These are phyloP conservation scores for Pogoniulus pusillus DNA, from an alignment of 2,797 vertebrate genomes.

Conservation along the genomic window DNA sequence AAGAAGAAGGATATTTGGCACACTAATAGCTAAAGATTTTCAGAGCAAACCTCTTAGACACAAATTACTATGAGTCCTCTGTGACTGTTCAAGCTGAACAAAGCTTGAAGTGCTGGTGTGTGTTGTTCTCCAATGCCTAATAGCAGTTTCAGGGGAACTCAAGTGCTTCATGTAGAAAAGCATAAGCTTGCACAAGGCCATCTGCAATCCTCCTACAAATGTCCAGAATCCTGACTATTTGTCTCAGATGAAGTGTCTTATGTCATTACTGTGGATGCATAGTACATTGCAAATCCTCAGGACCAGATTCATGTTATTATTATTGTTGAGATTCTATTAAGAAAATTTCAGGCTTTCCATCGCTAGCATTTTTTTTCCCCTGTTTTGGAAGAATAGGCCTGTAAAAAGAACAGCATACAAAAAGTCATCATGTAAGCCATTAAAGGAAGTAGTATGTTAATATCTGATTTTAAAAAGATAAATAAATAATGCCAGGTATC, in stretches of 20 bases:
- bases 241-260: neutral
- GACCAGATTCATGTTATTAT: neutral
- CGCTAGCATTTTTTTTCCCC: neutral
- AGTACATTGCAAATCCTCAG: neutral
- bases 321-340: neutral
- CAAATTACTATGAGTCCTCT: slow-evolving; percentile 59
- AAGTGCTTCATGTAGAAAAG: neutral
- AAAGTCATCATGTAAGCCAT: neutral
- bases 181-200: neutral
- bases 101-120: slow-evolving; percentile 40
- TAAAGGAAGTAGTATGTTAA: neutral
- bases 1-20: slow-evolving; percentile 35
- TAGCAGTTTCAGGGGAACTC: slow-evolving; percentile 36
- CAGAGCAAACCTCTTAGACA: slow-evolving; percentile 59
- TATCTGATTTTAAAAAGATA: neutral
- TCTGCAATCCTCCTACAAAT: neutral
- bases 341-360: neutral
- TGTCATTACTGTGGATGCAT: neutral
- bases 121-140: slow-evolving; percentile 8
- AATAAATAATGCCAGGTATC: neutral
- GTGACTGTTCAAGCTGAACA: slow-evolving; percentile 55
- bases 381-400: neutral
- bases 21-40: slow-evolving; percentile 37
- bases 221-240: neutral
- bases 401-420: neutral